phyloP scores from a whole-genome alignment of 30 jellyfish, hydroid and myxozoan genomes.

The Euphysa ruthae region DNA sequence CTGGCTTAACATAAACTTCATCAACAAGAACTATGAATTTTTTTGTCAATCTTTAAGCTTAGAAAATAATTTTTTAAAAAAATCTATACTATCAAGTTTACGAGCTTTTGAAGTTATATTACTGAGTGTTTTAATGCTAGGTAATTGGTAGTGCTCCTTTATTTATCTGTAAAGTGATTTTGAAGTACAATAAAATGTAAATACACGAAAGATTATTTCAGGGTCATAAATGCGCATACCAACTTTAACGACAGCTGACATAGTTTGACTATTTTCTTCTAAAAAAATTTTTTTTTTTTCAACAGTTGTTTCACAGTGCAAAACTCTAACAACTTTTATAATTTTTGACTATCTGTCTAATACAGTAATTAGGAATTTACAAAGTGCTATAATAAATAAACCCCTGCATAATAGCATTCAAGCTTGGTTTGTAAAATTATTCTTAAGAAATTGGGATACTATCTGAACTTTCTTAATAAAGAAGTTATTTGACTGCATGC shows the following conservation, averaged over 20 bases:
- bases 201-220: not conserved
- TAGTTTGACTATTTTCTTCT: not conserved
- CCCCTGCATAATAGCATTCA: conserved; percentile 8
- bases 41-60: not conserved
- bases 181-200: no score
- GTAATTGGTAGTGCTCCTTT: not conserved
- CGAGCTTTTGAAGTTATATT: not conserved
- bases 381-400: not conserved
- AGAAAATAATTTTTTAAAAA: not conserved
- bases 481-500: no score
- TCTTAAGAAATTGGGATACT: no score
- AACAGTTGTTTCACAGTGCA: not conserved
- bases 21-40: not conserved
- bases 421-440: no score
- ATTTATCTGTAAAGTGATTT: no score
- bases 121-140: not conserved
- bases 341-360: not conserved
- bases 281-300: not conserved
- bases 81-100: not conserved
- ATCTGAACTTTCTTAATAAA: no score
- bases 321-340: not conserved
- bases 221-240: not conserved
- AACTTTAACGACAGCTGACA: not conserved
- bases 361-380: not conserved
- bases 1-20: not conserved